Evolutionary conservation across 2,113 vertebrate species (phyloP).

Genomic region (Pedionomus torquatus): DNA sequence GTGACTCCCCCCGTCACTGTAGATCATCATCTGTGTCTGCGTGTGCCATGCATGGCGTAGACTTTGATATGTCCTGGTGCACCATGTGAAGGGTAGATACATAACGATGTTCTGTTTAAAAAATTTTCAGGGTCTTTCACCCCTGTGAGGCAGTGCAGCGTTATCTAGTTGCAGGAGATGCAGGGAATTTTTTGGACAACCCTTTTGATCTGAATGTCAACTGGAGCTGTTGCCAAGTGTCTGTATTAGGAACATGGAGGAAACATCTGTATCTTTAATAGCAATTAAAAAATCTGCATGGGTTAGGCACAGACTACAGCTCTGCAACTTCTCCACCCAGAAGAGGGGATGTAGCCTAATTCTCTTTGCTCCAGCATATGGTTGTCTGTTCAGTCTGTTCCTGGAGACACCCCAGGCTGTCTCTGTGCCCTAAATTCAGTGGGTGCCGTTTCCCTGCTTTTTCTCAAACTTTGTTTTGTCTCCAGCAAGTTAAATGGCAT

Average conservation of each 20-base stretch:
- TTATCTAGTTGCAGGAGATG: background rate
- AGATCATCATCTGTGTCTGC: background rate
- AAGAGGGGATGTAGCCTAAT: background rate
- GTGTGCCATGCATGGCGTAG: rapidly evolving
- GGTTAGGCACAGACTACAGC: background rate
- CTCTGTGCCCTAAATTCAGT: background rate
- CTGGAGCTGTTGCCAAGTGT: background rate
- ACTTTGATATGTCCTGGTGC: background rate
- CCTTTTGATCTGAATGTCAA: background rate
- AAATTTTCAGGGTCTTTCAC: background rate
- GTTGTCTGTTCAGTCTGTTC: background rate
- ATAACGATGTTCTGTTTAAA: background rate
- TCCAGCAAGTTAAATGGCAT: background rate
- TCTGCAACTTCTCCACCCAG: background rate
- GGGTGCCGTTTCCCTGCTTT: background rate
- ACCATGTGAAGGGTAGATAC: background rate
- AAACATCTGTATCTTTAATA: background rate
- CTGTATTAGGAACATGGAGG: background rate
- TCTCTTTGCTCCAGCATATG: background rate
- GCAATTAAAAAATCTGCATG: background rate
- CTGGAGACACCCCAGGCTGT: background rate
- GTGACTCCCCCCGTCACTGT: background rate
- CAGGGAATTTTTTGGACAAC: rapidly evolving
- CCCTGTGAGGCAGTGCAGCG: background rate
- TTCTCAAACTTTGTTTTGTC: background rate